Base-by-base conservation (phyloP, 1,140 invertebrate species). In the Bradysia coprophila region DNA sequence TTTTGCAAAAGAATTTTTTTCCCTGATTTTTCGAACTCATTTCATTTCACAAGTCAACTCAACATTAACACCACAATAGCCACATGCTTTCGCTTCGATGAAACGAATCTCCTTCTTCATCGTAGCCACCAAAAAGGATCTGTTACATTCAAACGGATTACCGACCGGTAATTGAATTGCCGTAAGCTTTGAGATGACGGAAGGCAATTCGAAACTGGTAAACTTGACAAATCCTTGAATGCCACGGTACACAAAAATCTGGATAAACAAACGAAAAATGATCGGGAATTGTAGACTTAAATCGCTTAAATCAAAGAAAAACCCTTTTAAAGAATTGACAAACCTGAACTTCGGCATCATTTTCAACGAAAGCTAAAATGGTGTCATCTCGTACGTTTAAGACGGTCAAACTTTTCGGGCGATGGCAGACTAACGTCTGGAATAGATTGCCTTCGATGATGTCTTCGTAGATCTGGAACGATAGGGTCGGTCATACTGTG, bases 181-280 rank as follows among this genome's bases (percentile, higher is more conserved):
- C n/a, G 28, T 33, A 21, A 41, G 19, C 13, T 34, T 13, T 13
- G 11, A 13, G 22, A 18, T 20, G 11, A 20, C 10, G n/a, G 5
- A 13, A 9, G 40, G 18, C 15, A 41, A 28, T 38, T 38, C 40
- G 3, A 57, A 52, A 2, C 38, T 20, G 0, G 49, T 34, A 16
- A 60, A 56, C 0, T 47, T 43, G 18, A 54, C 48, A 40, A 60
- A 60, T 1, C 57, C 57, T 42, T 59, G 48, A 0, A 57, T 42
- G 8, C 57, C 57, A 2, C 50, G 50, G 34, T 60, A 60, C 16
- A 49, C 46, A 0, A 53, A 45, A n/a, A 60, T 48, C 1, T 51
- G 45, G 10, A 8, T 28, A 28, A 28, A 28, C 6, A 28, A 28
- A 28, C 6, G 6, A 28, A 28, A 8, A 28, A 28, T 28, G 13